These are phyloP conservation scores for Nomada ferruginata DNA, from an alignment of 2,888 invertebrate species.

Conservation along the genomic window DNA sequence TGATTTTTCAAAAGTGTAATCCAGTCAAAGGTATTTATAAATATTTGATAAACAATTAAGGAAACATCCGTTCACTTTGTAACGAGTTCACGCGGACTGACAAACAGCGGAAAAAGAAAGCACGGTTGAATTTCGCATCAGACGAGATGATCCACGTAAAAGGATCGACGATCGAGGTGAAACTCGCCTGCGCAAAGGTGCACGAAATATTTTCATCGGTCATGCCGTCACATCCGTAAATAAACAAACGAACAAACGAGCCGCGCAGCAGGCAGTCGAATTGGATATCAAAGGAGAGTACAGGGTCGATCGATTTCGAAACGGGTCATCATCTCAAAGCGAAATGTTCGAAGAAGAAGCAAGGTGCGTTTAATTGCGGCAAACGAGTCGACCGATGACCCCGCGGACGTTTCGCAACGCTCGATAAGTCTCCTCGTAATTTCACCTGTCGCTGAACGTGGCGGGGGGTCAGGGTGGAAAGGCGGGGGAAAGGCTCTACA, in stretches of 20 bases:
- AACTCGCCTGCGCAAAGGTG: slow-evolving; percentile 13
- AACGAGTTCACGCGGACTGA: background rate
- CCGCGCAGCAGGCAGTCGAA: slow-evolving; percentile 24
- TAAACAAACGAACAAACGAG: slow-evolving; percentile 37
- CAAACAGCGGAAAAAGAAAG: background rate
- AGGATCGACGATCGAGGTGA: slow-evolving; percentile 31
- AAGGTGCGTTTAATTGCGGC: slow-evolving; percentile 22
- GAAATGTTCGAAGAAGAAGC: slow-evolving; percentile 1
- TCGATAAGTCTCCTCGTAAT: slow-evolving; percentile 68
- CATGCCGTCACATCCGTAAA: slow-evolving; percentile 26
- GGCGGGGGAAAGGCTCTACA: too few relatives aligned
- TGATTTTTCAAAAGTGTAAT: background rate
- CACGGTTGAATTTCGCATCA: slow-evolving; percentile 4
- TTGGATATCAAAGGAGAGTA: slow-evolving; percentile 6
- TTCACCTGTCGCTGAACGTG: slow-evolving; percentile 35
- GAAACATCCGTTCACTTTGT: background rate
- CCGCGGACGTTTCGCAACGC: slow-evolving; percentile 53
- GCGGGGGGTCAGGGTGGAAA: background rate
- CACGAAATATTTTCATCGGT: slow-evolving; percentile 27
- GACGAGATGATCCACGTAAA: slow-evolving; percentile 17
- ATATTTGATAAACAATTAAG: background rate
- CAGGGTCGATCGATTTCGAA: slow-evolving; percentile 31
- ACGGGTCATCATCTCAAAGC: slow-evolving; percentile 33
- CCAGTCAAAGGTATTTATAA: background rate
- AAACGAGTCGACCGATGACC: slow-evolving; percentile 56